Evolutionary conservation across 2,797 vertebrate genomes (phyloP).

Genomic region (Dendrocincla tyrannina): DNA sequence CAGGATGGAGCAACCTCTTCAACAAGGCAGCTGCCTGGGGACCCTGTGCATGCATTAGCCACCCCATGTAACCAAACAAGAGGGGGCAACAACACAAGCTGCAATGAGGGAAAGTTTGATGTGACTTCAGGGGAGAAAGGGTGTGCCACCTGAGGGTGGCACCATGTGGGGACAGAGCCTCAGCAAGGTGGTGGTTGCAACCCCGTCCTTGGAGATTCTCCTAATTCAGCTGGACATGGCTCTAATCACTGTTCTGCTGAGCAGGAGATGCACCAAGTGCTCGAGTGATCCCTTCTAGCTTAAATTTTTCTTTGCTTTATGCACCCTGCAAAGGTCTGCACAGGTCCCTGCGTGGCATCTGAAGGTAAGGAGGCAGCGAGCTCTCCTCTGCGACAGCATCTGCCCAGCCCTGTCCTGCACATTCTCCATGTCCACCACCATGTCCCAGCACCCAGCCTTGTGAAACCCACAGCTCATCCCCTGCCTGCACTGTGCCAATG

Average conservation of each 20-base stretch:
- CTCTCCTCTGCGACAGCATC: background rate
- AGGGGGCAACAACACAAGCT: accelerated
- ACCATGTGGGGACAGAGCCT: background rate
- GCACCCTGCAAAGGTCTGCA: background rate
- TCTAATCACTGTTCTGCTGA: background rate
- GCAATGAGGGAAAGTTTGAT: background rate
- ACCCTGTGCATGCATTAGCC: accelerated
- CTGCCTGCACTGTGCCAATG: accelerated
- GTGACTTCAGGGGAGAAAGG: background rate
- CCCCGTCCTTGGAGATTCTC: background rate
- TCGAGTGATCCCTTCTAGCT: background rate
- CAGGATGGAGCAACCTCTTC: background rate
- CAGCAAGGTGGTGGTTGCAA: background rate
- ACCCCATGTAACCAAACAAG: accelerated
- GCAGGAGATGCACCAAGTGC: background rate
- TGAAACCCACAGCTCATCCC: accelerated
- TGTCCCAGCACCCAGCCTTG: background rate
- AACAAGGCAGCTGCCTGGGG: background rate
- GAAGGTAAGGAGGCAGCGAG: background rate
- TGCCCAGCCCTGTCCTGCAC: background rate
- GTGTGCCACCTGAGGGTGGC: background rate
- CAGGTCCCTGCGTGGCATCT: background rate
- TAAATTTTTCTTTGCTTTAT: background rate
- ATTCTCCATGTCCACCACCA: background rate
- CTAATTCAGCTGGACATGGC: background rate